Percentiles rank a stretch among this genome's conserved stretches.
Evolutionary conservation across 2,888 invertebrate genomes (phyloP).

Genomic region (Rhagonycha lutea): DNA sequence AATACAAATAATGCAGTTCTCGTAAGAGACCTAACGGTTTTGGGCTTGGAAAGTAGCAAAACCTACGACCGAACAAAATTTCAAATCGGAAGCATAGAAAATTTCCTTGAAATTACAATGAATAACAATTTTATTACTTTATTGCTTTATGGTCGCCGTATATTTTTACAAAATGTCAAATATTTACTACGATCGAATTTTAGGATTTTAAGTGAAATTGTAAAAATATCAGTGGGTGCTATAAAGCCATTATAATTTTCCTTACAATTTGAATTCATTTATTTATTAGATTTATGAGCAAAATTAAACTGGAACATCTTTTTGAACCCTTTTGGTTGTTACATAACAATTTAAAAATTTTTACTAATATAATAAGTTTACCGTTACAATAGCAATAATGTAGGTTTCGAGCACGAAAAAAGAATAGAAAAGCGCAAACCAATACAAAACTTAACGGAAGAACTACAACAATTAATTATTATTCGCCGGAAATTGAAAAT

Average conservation of each 20-base stretch:
- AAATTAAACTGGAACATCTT: not conserved
- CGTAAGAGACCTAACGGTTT: conserved; percentile 2
- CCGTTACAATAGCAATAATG: not conserved
- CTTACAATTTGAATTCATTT: not conserved
- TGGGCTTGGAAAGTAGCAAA: not conserved
- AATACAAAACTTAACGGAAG: conserved; percentile 46
- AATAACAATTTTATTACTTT: conserved; percentile 29
- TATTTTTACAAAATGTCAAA: conserved; percentile 23
- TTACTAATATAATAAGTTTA: not conserved
- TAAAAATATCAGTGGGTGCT: conserved; percentile 24
- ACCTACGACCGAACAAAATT: conserved; percentile 9
- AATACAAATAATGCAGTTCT: not conserved
- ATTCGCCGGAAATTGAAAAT: conserved; percentile 52
- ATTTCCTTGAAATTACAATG: conserved; percentile 28
- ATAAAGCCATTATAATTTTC: conserved; percentile 22
- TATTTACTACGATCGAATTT: not conserved
- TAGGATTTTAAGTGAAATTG: conserved; percentile 5
- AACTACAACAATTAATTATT: conserved; percentile 47
- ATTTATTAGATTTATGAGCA: not conserved
- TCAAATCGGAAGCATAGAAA: conserved; percentile 30
- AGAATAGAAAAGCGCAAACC: conserved; percentile 29
- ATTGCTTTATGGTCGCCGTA: conserved; percentile 22
- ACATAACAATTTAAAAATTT: not conserved
- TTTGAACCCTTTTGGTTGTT: not conserved
- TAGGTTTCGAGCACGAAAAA: not conserved